These are phyloP conservation scores for Manduca sexta DNA, from an alignment of 1,140 invertebrate species.

Conservation along the genomic window DNA sequence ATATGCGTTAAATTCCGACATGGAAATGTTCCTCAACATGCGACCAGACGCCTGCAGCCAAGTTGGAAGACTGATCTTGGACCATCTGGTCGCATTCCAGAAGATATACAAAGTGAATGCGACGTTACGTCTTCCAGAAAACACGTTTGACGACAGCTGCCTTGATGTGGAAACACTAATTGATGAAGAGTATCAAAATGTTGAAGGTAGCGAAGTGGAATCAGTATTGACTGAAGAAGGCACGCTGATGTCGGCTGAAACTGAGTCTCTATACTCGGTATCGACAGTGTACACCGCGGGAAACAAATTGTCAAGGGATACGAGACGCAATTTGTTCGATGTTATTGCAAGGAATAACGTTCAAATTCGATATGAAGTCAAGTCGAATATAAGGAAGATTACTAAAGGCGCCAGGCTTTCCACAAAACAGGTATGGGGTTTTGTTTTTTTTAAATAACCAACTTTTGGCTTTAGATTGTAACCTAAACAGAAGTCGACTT, in stretches of 20 bases:
- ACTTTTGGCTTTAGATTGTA: too few species aligned
- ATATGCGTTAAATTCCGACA: conserved; percentile 71
- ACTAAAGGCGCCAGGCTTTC: conserved; percentile 68
- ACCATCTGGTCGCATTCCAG: conserved; percentile 70
- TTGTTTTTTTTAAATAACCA: conserved; percentile 2
- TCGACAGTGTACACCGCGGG: conserved; percentile 54
- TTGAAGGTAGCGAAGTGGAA: conserved; percentile 59
- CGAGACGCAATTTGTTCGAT: conserved; percentile 62
- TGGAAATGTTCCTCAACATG: conserved; percentile 75
- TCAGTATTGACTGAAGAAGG: conserved; percentile 56
- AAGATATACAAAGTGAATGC: conserved; percentile 62
- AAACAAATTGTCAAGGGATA: conserved; percentile 48
- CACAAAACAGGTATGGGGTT: conserved; percentile 56
- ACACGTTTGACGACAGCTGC: conserved; percentile 48
- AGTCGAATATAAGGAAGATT: conserved; percentile 63
- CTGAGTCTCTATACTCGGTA: conserved; percentile 55
- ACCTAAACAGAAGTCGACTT: too few species aligned
- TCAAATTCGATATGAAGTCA: conserved; percentile 61
- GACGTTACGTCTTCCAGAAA: conserved; percentile 39
- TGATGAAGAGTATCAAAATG: conserved; percentile 65
- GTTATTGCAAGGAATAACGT: conserved; percentile 61
- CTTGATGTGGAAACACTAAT: conserved; percentile 58
- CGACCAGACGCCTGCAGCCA: conserved; percentile 73
- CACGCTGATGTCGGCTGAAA: conserved; percentile 51
- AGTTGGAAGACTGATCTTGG: conserved; percentile 73